Conservation (phyloP, 2,797 vertebrate species). For the Squalus acanthias region DNA sequence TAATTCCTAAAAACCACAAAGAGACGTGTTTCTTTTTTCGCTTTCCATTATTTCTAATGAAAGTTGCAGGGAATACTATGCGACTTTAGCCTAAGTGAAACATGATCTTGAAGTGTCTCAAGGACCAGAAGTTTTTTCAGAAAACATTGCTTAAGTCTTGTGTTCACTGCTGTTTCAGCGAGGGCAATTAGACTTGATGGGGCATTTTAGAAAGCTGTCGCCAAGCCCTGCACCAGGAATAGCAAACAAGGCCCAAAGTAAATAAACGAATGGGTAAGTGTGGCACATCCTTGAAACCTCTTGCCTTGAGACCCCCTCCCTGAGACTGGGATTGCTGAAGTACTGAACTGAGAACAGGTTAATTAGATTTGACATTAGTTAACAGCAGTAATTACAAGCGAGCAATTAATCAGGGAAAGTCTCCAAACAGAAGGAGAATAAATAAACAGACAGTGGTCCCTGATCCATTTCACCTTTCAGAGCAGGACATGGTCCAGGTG, state of each 20-base stretch:
- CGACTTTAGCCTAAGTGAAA: slow-evolving; percentile 74
- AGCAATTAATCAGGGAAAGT: slow-evolving; percentile 75
- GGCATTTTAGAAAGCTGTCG: slow-evolving; percentile 67
- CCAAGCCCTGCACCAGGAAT: slow-evolving; percentile 70
- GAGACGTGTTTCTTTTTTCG: slow-evolving; percentile 59
- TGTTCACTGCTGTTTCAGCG: slow-evolving; percentile 60
- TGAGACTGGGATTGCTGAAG: slow-evolving; percentile 49
- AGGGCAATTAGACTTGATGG: slow-evolving; percentile 63
- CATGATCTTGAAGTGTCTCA: slow-evolving; percentile 74
- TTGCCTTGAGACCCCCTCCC: slow-evolving; percentile 57
- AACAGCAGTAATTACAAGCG: slow-evolving; percentile 64
- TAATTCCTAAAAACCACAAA: slow-evolving; percentile 64
- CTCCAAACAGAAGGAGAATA: slow-evolving; percentile 71
- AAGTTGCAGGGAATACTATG: slow-evolving; percentile 70
- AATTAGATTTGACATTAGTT: slow-evolving; percentile 72
- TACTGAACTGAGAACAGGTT: slow-evolving; percentile 57
- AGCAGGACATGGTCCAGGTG: slow-evolving; percentile 63
- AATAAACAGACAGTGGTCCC: slow-evolving; percentile 66
- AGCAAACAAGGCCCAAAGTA: slow-evolving; percentile 78
- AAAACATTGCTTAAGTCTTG: slow-evolving; percentile 80
- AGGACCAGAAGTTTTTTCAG: slow-evolving; percentile 80
- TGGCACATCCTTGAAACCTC: slow-evolving; percentile 55
- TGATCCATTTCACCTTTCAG: slow-evolving; percentile 54
- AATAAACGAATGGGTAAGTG: slow-evolving; percentile 68
- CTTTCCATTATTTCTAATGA: slow-evolving; percentile 57